Conservation (phyloP, 1,140 invertebrate species). For the Scaptomyza pallida region DNA sequence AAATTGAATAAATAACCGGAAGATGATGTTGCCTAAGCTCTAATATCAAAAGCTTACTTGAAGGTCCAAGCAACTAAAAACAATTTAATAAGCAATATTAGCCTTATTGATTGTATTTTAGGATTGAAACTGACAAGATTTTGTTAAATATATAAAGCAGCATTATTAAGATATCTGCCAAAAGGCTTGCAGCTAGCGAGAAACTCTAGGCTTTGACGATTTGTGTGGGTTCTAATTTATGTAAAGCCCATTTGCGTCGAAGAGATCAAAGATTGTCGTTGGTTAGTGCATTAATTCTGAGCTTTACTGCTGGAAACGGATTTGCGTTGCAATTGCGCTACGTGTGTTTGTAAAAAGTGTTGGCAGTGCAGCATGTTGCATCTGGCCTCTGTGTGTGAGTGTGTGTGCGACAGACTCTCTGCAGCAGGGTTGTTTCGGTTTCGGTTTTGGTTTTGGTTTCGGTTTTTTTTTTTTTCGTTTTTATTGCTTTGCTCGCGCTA, state of each 20-base stretch:
- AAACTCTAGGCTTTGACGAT: too few relatives aligned
- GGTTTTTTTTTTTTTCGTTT: conserved; percentile 24
- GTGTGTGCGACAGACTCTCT: conserved; percentile 1
- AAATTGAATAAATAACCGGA: too few relatives aligned
- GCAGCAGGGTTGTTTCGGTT: conserved; percentile 35
- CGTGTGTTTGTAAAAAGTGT: background rate
- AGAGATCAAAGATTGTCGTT: conserved; percentile 20
- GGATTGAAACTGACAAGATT: too few relatives aligned
- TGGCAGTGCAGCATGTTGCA: conserved; percentile 39
- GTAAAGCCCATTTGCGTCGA: conserved; percentile 19
- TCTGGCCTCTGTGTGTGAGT: conserved; percentile 27
- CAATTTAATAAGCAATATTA: too few relatives aligned
- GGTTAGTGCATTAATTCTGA: conserved; percentile 31
- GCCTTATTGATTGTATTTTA: too few relatives aligned
- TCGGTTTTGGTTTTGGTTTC: too few relatives aligned
- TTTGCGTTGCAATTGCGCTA: conserved; percentile 36
- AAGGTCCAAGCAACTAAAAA: too few relatives aligned
- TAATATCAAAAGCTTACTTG: too few relatives aligned
- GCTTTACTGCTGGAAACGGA: conserved; percentile 22
- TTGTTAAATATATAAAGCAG: too few relatives aligned
- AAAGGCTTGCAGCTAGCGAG: conserved; percentile 1
- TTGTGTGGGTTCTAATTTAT: conserved; percentile 46
- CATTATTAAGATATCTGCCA: background rate
- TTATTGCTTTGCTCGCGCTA: conserved; percentile 58
- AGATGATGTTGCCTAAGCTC: too few relatives aligned